Conservation (phyloP, 2,888 invertebrate species). For the Ptychoptera albimana region DNA sequence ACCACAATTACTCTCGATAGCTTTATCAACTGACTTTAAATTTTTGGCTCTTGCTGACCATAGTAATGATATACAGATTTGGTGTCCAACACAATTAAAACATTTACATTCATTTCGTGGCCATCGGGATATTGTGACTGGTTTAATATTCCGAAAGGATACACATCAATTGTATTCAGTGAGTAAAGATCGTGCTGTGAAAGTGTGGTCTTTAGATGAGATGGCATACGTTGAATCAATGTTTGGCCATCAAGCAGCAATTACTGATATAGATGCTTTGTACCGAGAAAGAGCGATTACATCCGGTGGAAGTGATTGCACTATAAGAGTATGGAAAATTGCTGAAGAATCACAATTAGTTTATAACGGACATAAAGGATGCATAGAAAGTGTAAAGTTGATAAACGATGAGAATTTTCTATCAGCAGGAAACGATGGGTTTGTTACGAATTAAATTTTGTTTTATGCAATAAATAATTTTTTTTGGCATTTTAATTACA, state of each 20-base stretch:
- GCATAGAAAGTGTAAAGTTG: conserved; percentile 76
- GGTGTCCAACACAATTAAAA: conserved; percentile 62
- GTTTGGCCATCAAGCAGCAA: conserved; percentile 76
- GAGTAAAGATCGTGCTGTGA: conserved; percentile 63
- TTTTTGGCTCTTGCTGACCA: conserved; percentile 61
- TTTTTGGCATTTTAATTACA: background rate
- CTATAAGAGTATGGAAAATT: conserved; percentile 90
- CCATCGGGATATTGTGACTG: conserved; percentile 56
- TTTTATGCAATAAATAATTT: conserved; percentile 1
- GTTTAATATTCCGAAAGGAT: conserved; percentile 69
- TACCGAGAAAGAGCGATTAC: conserved; percentile 75
- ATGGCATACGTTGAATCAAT: conserved; percentile 92
- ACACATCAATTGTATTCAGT: conserved; percentile 73
- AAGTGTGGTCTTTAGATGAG: conserved; percentile 92
- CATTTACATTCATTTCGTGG: conserved; percentile 67
- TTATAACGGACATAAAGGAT: conserved; percentile 68
- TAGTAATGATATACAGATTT: conserved; percentile 58
- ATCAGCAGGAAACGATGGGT: conserved; percentile 85
- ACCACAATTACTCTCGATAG: conserved; percentile 43
- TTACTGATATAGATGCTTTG: conserved; percentile 78
- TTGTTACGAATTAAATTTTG: conserved; percentile 9
- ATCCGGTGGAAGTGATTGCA: conserved; percentile 74
- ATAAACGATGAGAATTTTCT: conserved; percentile 90
- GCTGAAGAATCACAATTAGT: conserved; percentile 93
- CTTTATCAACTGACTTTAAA: conserved; percentile 64